Evolutionary conservation across 2,888 invertebrate species (phyloP), one percentile per base, ranked within the genome.

Genomic region (Hypolimnas misippus): DNA sequence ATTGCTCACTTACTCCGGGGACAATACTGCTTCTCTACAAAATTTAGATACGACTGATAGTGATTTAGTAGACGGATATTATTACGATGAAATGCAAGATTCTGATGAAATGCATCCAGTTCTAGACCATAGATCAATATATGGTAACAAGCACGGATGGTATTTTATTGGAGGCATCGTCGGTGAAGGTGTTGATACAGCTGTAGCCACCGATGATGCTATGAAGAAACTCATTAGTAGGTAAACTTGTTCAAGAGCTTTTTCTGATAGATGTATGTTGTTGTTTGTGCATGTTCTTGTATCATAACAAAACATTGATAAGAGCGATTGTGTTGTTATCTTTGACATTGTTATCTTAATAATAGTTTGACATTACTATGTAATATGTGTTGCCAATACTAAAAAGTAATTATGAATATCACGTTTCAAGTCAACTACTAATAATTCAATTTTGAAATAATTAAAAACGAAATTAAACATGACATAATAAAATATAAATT

Each of bases 121-220:
- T 54, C 84, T 93, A 33, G 95, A 95, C 77, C 92, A 92, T 70
- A 93, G 95, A 62, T 91, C 92, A 73, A 94, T 94, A 66, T 94
- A 93, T 65, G 93, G 93, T 52, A 96, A 96, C 84, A 93, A 92
- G 76, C 94, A 94, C 65, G 97, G 97, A 49, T 97, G 97, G 97
- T 94, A 95, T 83, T 97, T 96, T 94, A 94, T 97, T 57, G 95
- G 96, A 17, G 96, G 96, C 38, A 93, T 97, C 62, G 94, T 95
- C 67, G 97, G 97, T 19, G 93, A 94, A 74, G 94, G 95, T 57
- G 78, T 89, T 12, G 94, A 94, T 77, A 93, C 94, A 8, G 92
- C 92, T 62, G 85, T 93, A 67, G 96, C 96, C 14, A 95, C 96
- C 77, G 92, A 93, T 70, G 93, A 94, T 73, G 96, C 96, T 52